These are phyloP conservation scores for Drosophila kambysellisi DNA, from an alignment of 2,888 invertebrate genomes.

Conservation along the genomic window DNA sequence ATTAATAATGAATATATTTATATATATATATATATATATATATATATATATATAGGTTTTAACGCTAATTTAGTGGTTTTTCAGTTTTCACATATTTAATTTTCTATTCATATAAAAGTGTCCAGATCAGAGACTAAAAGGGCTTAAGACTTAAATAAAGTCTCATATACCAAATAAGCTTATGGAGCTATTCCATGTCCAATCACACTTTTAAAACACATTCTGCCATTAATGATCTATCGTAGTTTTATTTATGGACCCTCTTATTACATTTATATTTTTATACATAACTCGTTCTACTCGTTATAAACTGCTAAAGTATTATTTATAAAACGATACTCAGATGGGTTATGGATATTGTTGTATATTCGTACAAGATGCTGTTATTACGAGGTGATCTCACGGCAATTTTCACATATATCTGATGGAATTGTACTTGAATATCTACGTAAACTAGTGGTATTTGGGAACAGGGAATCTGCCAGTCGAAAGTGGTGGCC, in stretches of 20 bases:
- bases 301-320: neutral
- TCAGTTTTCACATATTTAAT: neutral
- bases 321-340: neutral
- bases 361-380: neutral
- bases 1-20: neutral
- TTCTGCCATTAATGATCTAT: neutral
- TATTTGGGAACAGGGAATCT: neutral
- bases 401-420: neutral
- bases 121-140: neutral
- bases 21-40: too few relatives aligned
- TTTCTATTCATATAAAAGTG: neutral
- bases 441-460: neutral
- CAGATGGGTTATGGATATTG: neutral
- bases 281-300: neutral
- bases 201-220: accelerated
- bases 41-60: too few relatives aligned
- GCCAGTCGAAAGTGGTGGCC: neutral
- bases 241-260: neutral
- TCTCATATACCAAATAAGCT: neutral
- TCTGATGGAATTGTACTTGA: neutral
- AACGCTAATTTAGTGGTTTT: neutral
- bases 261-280: neutral
- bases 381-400: neutral
- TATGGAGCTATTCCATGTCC: neutral
- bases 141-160: neutral